These are phyloP conservation scores for Tinamus major DNA, from an alignment of 2,797 vertebrate genomes.

Conservation along the genomic window DNA sequence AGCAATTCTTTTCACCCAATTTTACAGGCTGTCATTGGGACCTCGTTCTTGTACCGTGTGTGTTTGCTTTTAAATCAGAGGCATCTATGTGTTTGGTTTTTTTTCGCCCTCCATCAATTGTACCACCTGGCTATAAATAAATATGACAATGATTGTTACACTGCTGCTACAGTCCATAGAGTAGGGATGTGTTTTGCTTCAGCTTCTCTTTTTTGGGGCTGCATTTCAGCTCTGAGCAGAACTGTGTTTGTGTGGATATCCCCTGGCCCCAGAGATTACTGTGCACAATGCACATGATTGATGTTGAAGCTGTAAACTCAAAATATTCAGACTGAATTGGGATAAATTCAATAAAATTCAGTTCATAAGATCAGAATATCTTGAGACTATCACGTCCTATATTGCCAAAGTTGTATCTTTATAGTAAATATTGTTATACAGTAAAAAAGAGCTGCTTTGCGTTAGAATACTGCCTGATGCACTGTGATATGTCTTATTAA, in stretches of 20 bases:
- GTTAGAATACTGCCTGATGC: not conserved
- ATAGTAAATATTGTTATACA: not conserved
- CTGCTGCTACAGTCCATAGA: accelerated
- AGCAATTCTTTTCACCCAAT: accelerated
- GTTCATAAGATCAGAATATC: not conserved
- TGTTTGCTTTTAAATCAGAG: not conserved
- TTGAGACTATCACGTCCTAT: not conserved
- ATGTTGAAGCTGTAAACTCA: not conserved
- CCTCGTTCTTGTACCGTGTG: not conserved
- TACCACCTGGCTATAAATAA: not conserved
- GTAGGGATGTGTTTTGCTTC: not conserved
- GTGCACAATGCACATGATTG: not conserved
- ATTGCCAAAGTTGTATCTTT: not conserved
- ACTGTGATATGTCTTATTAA: not conserved
- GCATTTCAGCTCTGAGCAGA: not conserved
- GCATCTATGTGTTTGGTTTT: accelerated
- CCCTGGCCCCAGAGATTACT: not conserved
- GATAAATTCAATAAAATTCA: not conserved
- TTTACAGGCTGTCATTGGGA: not conserved
- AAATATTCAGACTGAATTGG: not conserved
- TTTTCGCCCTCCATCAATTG: not conserved
- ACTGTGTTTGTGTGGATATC: accelerated
- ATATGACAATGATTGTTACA: not conserved
- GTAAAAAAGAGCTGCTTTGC: not conserved
- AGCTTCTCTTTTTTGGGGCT: not conserved